Evolutionary conservation across 64 coral and sea anemone genomes (phyloP).

Genomic region (Dendronephthya gigantea): DNA sequence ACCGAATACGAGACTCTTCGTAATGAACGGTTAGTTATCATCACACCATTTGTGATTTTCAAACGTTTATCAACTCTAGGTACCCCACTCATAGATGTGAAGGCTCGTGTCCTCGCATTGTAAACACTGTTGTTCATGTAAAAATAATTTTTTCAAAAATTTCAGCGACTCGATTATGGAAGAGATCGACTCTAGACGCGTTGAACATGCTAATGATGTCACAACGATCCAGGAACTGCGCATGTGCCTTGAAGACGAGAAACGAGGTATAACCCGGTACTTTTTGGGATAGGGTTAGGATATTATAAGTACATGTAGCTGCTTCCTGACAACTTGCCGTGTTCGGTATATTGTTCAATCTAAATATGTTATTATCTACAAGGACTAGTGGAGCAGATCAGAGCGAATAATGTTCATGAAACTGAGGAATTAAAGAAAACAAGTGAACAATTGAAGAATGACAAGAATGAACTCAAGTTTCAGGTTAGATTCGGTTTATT

Average conservation of each 20-base stretch:
- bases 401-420: not conserved
- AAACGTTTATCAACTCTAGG: not conserved
- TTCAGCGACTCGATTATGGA: slow-evolving; percentile 57
- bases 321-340: no score
- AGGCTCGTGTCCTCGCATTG: no score
- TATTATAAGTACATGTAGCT: no score
- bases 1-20: not conserved
- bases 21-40: not conserved
- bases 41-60: no score
- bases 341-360: no score
- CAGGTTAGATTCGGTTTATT: not conserved
- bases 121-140: no score
- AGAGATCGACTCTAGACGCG: slow-evolving; percentile 56
- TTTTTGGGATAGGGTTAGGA: no score
- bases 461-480: not conserved
- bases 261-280: slow-evolving; percentile 23
- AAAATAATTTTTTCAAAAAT: not conserved
- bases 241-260: slow-evolving; percentile 52
- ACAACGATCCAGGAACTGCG: slow-evolving; percentile 56
- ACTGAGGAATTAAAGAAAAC: not conserved
- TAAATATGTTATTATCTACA: not conserved
- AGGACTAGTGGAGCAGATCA: not conserved
- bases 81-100: not conserved
- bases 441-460: not conserved
- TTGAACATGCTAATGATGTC: slow-evolving; percentile 49